These are phyloP conservation scores for Mola mola DNA, from an alignment of 2,113 vertebrate genomes.

Conservation along the genomic window DNA sequence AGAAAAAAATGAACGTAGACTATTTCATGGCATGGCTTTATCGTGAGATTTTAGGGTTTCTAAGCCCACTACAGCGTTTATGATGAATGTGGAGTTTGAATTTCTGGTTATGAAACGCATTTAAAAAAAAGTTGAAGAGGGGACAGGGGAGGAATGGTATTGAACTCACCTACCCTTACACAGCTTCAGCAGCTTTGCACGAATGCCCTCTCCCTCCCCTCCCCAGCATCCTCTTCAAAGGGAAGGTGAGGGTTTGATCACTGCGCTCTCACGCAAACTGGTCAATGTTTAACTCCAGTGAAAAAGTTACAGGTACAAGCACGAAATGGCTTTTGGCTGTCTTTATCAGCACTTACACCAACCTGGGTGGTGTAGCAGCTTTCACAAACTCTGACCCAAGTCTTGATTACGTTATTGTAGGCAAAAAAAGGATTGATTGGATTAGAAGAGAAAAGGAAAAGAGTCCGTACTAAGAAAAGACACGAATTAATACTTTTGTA, in stretches of 20 bases:
- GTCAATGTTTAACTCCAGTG: slow-evolving; percentile 82
- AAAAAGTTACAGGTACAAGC: slow-evolving; percentile 70
- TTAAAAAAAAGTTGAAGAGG: slow-evolving; percentile 6
- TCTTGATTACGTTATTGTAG: background rate
- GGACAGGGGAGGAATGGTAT: slow-evolving; percentile 15
- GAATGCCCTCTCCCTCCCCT: slow-evolving; percentile 13
- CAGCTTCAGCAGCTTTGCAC: slow-evolving; percentile 32
- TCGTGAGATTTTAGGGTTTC: too few species aligned
- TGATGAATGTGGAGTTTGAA: too few species aligned
- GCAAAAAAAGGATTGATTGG: background rate
- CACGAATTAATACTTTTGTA: too few species aligned
- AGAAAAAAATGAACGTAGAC: too few species aligned
- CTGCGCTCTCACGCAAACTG: slow-evolving; percentile 82
- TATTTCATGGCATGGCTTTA: too few species aligned
- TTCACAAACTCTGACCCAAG: slow-evolving; percentile 28
- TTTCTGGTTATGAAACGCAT: background rate
- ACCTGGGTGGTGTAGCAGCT: slow-evolving; percentile 18
- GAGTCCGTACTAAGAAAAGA: background rate
- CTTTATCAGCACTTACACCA: slow-evolving; percentile 46
- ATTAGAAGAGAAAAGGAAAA: background rate
- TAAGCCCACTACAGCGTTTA: too few species aligned
- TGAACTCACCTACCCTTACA: slow-evolving; percentile 62
- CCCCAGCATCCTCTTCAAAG: slow-evolving; percentile 68
- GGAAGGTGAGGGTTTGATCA: slow-evolving; percentile 70
- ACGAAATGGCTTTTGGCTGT: slow-evolving; percentile 65